These are phyloP conservation scores for Teleiodes luculella DNA, from an alignment of 2,888 invertebrate species.

Conservation along the genomic window DNA sequence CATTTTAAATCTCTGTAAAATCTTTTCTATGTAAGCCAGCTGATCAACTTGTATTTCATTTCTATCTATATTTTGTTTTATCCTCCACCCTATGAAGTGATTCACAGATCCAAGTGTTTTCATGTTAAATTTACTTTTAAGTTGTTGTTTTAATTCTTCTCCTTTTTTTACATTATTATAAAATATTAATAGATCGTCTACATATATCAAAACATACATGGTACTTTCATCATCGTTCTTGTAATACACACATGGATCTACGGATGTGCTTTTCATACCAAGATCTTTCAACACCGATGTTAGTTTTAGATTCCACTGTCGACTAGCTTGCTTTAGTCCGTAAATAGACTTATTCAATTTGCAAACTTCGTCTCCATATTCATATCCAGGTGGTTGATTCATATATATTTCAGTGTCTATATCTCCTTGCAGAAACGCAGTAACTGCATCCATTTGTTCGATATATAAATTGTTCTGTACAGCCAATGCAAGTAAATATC, in stretches of 20 bases:
- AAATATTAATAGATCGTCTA: not conserved
- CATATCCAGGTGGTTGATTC: not conserved
- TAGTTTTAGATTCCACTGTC: not conserved
- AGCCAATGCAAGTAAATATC: not conserved
- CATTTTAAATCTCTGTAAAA: not conserved
- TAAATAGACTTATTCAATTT: not conserved
- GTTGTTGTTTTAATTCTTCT: not conserved
- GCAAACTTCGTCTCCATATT: not conserved
- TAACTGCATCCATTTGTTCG: not conserved
- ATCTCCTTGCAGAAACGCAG: not conserved
- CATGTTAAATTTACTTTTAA: not conserved
- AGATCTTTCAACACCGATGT: not conserved
- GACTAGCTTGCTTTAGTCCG: not conserved
- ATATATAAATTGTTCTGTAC: not conserved
- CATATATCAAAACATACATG: not conserved
- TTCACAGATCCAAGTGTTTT: not conserved
- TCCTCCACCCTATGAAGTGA: not conserved
- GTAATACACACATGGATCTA: not conserved
- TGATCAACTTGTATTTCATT: not conserved
- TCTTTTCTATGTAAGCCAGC: not conserved
- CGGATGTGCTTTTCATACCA: not conserved
- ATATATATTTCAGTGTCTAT: not conserved
- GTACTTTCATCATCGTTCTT: not conserved
- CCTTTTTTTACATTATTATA: not conserved
- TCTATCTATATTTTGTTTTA: not conserved